These are phyloP conservation scores for Dysmachus trigonus DNA, from an alignment of 2,888 invertebrate genomes.

Conservation along the genomic window DNA sequence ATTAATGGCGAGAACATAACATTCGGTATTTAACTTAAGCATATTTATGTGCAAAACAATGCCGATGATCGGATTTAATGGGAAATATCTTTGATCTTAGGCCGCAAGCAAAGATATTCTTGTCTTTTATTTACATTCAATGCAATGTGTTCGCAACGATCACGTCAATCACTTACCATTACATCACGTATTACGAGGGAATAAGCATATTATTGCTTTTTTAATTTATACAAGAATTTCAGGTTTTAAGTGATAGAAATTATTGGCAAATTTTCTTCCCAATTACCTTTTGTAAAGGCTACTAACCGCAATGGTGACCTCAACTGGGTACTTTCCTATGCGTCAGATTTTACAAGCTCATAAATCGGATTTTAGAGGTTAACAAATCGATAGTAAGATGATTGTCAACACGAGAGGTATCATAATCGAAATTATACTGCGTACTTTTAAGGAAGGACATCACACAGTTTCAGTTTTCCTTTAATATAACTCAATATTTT, in stretches of 20 bases:
- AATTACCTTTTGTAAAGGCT: not conserved
- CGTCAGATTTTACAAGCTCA: not conserved
- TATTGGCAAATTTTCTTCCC: not conserved
- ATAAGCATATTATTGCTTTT: not conserved
- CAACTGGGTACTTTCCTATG: not conserved
- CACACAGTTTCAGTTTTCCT: too few relatives aligned
- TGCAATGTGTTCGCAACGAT: not conserved
- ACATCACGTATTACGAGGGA: not conserved
- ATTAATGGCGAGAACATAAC: not conserved
- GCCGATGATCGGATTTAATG: not conserved
- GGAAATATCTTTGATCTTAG: not conserved
- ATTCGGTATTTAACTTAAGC: not conserved
- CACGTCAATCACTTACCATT: not conserved
- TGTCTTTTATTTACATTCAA: slow-evolving; percentile 3
- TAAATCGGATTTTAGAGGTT: too few relatives aligned
- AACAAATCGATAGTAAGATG: too few relatives aligned
- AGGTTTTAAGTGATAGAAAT: not conserved
- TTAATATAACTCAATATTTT: too few relatives aligned
- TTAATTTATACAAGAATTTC: not conserved
- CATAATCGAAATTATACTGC: too few relatives aligned
- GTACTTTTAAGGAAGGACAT: too few relatives aligned
- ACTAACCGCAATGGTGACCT: not conserved
- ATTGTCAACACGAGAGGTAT: too few relatives aligned
- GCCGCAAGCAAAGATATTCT: not conserved
- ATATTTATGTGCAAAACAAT: not conserved